Evolutionary conservation across 2,113 vertebrate genomes (phyloP), one percentile per base, ranked within the genome.

Genomic region (Anser cygnoides): DNA sequence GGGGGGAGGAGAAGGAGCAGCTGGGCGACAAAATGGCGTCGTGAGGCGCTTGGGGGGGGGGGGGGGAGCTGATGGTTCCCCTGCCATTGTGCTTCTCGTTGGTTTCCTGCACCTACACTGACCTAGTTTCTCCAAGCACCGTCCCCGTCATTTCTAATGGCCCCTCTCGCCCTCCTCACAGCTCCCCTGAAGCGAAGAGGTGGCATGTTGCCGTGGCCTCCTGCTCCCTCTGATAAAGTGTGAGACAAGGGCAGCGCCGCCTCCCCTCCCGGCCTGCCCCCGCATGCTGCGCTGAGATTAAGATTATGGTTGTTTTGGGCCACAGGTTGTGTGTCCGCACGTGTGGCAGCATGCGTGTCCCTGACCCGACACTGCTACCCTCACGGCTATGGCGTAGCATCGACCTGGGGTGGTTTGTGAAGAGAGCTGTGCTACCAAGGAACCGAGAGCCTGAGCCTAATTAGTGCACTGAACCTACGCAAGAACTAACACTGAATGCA

Each of bases 21-120:
- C 3, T 5, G 55, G 25, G 8, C 0, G 0, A 6, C 8, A 20
- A 31, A 65, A 74, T 68, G 73, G 84, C 13, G 43, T 0, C 3
- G 1, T 46, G 3, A 21, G 16, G 3, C 14, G 3, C 9, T 3
- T 10, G 8, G 2, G 21, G 3, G 0, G 3, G 5, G 2, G 22
- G 46, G 19, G 46, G 4, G 10, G 4, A 20, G 2, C 7, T 44
- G 44, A 2, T 21, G 4, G 4, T 46, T 19, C 4, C 20, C 10
- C 46, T 10, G 46, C 46, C 10, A 22, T 11, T 49, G 20, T 0
- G 4, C 0, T 0, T 0, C 0, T 18, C 2, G 1, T 1, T 1
- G 6, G 19, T 10, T 14, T 7, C 1, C 1, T 4, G 5, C 1
- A 4, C 7, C 16, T 39, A 25, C 4, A 2, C 3, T 25, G 10